Conservation (phyloP, 2,797 vertebrate species). For the Lutjanus campechanus region DNA sequence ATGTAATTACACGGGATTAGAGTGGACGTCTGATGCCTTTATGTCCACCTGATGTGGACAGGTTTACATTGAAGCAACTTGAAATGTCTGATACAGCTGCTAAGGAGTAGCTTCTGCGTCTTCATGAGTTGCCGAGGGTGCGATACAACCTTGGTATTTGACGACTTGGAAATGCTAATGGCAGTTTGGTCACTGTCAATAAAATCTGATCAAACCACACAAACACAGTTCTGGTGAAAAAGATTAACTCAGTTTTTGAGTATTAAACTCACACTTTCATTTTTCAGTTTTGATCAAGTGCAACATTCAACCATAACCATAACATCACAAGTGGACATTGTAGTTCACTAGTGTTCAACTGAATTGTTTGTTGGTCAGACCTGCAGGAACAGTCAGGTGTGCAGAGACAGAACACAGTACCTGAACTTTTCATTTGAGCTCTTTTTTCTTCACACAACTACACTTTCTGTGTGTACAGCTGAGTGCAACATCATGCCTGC, state of each 20-base stretch:
- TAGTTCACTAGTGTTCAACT: too few relatives aligned
- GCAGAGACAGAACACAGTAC: background rate
- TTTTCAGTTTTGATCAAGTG: too few relatives aligned
- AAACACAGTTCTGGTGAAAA: background rate
- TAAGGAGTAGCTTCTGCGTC: too few relatives aligned
- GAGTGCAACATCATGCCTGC: background rate
- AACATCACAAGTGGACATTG: too few relatives aligned
- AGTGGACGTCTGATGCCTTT: constrained; percentile 82
- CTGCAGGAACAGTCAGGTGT: background rate
- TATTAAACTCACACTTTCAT: background rate
- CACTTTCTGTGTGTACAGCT: background rate
- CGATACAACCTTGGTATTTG: background rate
- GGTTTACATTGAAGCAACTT: too few relatives aligned
- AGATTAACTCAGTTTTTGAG: background rate
- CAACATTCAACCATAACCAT: too few relatives aligned
- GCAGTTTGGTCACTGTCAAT: background rate
- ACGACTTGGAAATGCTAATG: too few relatives aligned
- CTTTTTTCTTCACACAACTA: background rate
- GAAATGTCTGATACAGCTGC: too few relatives aligned
- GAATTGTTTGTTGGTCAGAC: too few relatives aligned
- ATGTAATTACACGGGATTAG: constrained; percentile 88
- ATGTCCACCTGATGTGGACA: constrained; percentile 35
- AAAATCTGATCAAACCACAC: background rate
- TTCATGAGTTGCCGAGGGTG: too few relatives aligned
- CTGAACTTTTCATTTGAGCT: background rate